Conservation (phyloP, 1,140 invertebrate species). For the Cydia splendana region DNA sequence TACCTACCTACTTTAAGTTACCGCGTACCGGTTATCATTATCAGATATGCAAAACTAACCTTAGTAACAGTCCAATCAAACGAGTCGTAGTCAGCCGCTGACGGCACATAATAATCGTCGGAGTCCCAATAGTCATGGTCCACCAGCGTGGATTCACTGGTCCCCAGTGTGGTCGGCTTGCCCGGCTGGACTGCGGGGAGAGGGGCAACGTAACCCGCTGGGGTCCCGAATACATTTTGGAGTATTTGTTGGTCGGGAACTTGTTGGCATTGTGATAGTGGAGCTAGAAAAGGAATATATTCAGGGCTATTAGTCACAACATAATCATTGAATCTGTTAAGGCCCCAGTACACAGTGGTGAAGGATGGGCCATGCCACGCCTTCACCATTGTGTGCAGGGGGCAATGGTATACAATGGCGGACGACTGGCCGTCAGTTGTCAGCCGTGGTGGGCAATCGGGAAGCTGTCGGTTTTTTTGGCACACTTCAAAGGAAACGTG, state of each 20-base stretch:
- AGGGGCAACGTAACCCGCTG: not conserved
- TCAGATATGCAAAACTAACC: conserved; percentile 45
- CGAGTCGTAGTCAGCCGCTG: conserved; percentile 57
- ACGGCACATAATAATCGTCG: conserved; percentile 46
- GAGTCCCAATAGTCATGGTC: conserved; percentile 51
- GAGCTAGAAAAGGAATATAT: conserved; percentile 35
- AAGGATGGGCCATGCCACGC: too few relatives aligned
- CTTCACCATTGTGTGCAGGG: too few relatives aligned
- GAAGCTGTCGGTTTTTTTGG: too few relatives aligned
- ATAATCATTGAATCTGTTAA: too few relatives aligned
- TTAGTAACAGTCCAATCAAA: conserved; percentile 69
- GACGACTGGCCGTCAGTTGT: too few relatives aligned
- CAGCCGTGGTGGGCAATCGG: too few relatives aligned
- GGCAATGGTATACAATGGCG: too few relatives aligned
- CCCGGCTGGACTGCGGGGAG: conserved; percentile 32
- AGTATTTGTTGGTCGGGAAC: conserved; percentile 37
- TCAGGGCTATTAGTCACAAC: too few relatives aligned
- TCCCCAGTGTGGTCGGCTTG: conserved; percentile 39
- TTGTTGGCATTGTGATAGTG: conserved; percentile 18
- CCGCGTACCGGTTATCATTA: not conserved
- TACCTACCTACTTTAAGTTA: too few relatives aligned
- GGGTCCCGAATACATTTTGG: conserved; percentile 42
- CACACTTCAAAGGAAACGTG: too few relatives aligned
- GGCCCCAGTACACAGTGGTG: too few relatives aligned
- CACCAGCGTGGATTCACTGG: conserved; percentile 39